Evolutionary conservation across 2,797 vertebrate species (phyloP).

Genomic region (Phaenicophaeus curvirostris): DNA sequence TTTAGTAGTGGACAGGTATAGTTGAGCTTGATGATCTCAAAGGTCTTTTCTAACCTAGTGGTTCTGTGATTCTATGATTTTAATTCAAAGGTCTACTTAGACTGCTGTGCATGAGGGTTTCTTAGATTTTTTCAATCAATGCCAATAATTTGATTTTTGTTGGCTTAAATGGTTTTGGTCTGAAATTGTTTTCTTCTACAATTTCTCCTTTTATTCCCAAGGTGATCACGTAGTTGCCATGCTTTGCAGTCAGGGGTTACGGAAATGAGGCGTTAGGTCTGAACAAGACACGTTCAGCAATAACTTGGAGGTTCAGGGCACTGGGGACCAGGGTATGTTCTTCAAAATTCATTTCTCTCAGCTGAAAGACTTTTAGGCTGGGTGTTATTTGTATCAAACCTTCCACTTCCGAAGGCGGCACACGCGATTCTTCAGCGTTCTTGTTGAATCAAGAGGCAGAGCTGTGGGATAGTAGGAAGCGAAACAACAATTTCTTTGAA

Average conservation of each 20-base stretch:
- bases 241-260: neutral
- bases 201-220: neutral
- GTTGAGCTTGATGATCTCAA: too few relatives aligned
- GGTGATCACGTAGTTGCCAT: neutral
- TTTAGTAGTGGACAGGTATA: too few relatives aligned
- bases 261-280: neutral
- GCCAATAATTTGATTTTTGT: neutral
- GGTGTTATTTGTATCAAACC: neutral
- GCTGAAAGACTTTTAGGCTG: neutral
- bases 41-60: too few relatives aligned
- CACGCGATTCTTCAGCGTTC: neutral
- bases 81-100: neutral
- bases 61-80: too few relatives aligned
- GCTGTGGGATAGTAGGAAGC: neutral
- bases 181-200: neutral
- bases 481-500: neutral
- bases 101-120: neutral
- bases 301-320: neutral
- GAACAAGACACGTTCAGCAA: neutral
- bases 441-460: neutral
- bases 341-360: neutral
- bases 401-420: neutral
- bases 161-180: neutral
- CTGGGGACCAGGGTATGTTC: rapidly evolving
- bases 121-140: neutral